Conservation (phyloP, 2,888 invertebrate species). For the Camptogramma bilineatum region DNA sequence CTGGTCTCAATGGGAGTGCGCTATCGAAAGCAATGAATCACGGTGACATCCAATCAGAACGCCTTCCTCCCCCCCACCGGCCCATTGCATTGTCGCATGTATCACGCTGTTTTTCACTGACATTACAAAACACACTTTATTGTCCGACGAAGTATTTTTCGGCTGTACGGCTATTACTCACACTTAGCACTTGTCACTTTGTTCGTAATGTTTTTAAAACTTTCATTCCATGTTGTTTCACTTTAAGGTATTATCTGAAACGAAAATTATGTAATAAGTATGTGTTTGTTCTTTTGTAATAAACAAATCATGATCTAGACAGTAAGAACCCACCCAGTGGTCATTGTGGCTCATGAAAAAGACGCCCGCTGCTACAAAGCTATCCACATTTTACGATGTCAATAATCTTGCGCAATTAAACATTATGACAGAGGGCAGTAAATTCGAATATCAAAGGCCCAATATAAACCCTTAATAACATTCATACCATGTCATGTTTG, state of each 20-base stretch:
- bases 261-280: conserved; percentile 5
- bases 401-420: conserved; percentile 38
- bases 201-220: conserved; percentile 14
- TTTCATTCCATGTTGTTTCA: conserved; percentile 17
- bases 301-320: neutral
- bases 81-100: conserved; percentile 75
- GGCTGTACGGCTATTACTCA: conserved; percentile 21
- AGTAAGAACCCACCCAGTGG: conserved; percentile 1
- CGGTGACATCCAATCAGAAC: conserved; percentile 58
- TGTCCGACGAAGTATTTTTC: conserved; percentile 33
- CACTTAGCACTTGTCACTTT: conserved; percentile 23
- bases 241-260: conserved; percentile 18
- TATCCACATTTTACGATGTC: conserved; percentile 21
- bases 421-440: conserved; percentile 34
- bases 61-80: conserved; percentile 66
- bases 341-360: conserved; percentile 13
- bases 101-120: conserved; percentile 66
- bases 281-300: conserved; percentile 8
- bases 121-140: conserved; percentile 61
- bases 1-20: conserved; percentile 55
- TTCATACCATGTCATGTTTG: conserved; percentile 32
- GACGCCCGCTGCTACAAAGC: conserved; percentile 19
- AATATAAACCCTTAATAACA: conserved; percentile 30
- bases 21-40: conserved; percentile 60
- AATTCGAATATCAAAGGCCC: conserved; percentile 30